Conservation (phyloP, 2,888 invertebrate species). For the Peribatodes rhomboidaria region DNA sequence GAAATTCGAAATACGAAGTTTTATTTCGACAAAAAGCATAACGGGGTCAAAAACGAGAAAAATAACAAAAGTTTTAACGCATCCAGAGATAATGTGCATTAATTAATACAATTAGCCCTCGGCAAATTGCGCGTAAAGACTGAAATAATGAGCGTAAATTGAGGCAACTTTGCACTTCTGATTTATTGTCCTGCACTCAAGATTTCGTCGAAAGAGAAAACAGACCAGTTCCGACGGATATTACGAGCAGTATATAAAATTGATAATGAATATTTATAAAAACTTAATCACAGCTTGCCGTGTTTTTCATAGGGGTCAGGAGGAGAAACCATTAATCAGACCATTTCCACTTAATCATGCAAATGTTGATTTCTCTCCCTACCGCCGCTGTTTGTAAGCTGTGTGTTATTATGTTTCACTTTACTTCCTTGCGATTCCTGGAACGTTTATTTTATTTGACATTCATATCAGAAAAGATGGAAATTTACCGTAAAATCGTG, state of each 20-base stretch:
- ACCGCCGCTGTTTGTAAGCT: conserved; percentile 43
- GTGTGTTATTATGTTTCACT: conserved; percentile 65
- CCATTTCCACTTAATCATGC: conserved; percentile 79
- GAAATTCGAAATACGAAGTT: conserved; percentile 6
- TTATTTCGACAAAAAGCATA: conserved; percentile 48
- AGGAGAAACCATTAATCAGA: conserved; percentile 79
- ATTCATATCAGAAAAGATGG: not conserved
- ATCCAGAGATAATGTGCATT: conserved; percentile 81
- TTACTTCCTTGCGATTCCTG: conserved; percentile 51
- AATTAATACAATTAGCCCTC: conserved; percentile 85
- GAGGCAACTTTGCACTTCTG: conserved; percentile 85
- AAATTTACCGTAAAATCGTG: not conserved
- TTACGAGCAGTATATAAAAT: conserved; percentile 81
- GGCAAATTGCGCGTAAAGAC: conserved; percentile 84
- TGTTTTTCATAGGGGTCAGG: conserved; percentile 74
- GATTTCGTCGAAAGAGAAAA: conserved; percentile 86
- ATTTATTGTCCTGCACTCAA: conserved; percentile 84
- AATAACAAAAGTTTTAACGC: conserved; percentile 72
- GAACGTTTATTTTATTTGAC: not conserved
- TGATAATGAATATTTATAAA: conserved; percentile 85
- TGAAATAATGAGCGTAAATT: conserved; percentile 85
- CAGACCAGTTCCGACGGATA: conserved; percentile 81
- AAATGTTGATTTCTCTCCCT: conserved; percentile 65
- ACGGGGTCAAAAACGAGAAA: conserved; percentile 66
- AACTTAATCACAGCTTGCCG: conserved; percentile 78